Evolutionary conservation across 2,797 vertebrate species (phyloP).

Genomic region (Otus scops): DNA sequence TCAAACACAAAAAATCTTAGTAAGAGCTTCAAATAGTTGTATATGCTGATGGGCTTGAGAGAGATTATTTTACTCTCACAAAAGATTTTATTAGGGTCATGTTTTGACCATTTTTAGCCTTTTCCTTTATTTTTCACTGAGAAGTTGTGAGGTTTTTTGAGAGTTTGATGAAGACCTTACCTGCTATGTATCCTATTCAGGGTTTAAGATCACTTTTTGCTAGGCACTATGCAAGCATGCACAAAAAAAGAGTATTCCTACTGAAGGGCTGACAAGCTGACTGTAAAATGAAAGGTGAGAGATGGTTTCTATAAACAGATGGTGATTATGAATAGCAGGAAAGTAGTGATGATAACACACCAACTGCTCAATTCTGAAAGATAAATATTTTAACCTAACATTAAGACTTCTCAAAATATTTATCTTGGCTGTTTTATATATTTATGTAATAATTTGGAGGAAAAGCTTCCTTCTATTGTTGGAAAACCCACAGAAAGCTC

Average conservation of each 20-base stretch:
- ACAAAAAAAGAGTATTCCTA: background rate
- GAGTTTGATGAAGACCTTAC: background rate
- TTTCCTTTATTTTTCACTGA: background rate
- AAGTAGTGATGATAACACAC: background rate
- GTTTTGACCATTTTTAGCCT: background rate
- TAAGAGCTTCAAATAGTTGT: background rate
- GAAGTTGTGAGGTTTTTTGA: background rate
- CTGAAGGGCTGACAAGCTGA: background rate
- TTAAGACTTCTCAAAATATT: conserved; percentile 32
- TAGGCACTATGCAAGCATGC: background rate
- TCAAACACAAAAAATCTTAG: background rate
- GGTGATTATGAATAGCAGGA: background rate
- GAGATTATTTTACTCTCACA: background rate
- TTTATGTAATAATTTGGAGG: background rate
- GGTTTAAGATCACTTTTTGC: background rate
- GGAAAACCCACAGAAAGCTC: background rate
- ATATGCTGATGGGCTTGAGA: background rate
- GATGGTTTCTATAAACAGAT: background rate
- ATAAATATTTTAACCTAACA: background rate
- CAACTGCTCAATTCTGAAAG: background rate
- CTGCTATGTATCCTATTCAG: background rate
- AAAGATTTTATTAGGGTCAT: background rate
- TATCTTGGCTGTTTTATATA: background rate
- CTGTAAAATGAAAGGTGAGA: background rate
- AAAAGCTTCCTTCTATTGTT: background rate